Percentiles rank a stretch among this genome's conserved stretches.
Evolutionary conservation across 2,113 vertebrate species (phyloP).

Genomic region (Elephas maximus): DNA sequence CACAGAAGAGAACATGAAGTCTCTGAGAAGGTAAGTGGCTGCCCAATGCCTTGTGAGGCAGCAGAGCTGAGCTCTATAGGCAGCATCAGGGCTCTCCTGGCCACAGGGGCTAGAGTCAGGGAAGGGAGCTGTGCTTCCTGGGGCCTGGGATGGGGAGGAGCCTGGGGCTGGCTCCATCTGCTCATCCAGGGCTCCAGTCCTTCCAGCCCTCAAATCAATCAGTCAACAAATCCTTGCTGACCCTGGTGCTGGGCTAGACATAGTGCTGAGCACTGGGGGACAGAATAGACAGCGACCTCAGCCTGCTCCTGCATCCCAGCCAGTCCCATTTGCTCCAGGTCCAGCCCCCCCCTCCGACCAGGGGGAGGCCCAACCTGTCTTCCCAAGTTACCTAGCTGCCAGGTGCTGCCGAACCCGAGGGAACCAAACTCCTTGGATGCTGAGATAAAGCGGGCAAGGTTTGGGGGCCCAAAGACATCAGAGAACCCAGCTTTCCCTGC

Average conservation of each 20-base stretch:
- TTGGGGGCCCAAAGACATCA: background rate
- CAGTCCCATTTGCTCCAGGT: background rate
- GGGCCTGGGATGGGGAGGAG: background rate
- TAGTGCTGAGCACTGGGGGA: background rate
- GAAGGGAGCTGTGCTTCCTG: background rate
- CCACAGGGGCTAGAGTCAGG: background rate
- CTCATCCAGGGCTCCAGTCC: background rate
- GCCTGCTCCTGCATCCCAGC: background rate
- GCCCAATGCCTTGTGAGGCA: background rate
- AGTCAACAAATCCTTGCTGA: background rate
- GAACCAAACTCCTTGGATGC: background rate
- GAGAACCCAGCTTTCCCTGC: background rate
- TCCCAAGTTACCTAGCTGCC: background rate
- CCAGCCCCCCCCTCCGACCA: background rate
- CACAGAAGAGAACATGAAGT: background rate
- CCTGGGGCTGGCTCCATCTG: background rate
- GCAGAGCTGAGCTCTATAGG: background rate
- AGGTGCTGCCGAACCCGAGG: background rate
- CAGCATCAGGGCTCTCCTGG: background rate
- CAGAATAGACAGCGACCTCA: background rate
- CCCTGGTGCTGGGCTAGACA: background rate
- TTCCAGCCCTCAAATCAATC: no score
- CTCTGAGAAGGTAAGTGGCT: background rate
- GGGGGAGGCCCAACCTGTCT: background rate
- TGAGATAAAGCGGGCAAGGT: background rate